A percentile compares a stretch with the other conserved stretches of the same genome.
These are phyloP conservation scores for Eurystomus glaucurus DNA, from an alignment of 2,797 vertebrate species.

Conservation along the genomic window DNA sequence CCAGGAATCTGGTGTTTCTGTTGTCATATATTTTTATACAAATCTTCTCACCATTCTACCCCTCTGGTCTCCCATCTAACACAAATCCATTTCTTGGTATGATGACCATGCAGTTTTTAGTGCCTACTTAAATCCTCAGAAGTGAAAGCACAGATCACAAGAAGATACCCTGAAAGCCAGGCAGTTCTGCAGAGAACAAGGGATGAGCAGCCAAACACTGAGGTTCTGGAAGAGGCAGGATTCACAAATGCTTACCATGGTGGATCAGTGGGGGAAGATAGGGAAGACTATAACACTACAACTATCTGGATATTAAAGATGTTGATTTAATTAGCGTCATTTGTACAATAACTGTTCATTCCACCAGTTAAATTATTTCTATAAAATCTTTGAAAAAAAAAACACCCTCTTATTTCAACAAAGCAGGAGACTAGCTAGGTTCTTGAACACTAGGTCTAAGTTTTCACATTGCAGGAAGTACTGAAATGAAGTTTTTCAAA, in stretches of 20 bases:
- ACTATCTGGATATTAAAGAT: not conserved
- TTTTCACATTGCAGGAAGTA: not conserved
- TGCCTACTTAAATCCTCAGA: not conserved
- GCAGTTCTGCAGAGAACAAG: not conserved
- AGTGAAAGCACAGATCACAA: not conserved
- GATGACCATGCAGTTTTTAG: not conserved
- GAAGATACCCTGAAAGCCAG: not conserved
- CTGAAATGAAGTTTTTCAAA: not conserved
- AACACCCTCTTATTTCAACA: not conserved
- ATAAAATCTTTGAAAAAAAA: not conserved
- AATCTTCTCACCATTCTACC: not conserved
- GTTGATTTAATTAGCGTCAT: not conserved
- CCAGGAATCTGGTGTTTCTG: accelerated
- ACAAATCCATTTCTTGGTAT: not conserved
- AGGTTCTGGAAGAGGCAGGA: not conserved
- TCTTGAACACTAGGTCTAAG: not conserved
- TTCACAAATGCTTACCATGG: not conserved
- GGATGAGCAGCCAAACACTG: not conserved
- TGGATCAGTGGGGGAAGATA: not conserved
- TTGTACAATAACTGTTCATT: not conserved
- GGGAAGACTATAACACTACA: not conserved
- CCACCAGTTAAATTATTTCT: not conserved
- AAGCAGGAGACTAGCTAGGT: not conserved
- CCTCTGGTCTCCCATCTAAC: not conserved
- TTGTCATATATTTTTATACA: not conserved